These are phyloP conservation scores for Zaprionus ornatus DNA, from an alignment of 1,140 invertebrate genomes.

Conservation along the genomic window DNA sequence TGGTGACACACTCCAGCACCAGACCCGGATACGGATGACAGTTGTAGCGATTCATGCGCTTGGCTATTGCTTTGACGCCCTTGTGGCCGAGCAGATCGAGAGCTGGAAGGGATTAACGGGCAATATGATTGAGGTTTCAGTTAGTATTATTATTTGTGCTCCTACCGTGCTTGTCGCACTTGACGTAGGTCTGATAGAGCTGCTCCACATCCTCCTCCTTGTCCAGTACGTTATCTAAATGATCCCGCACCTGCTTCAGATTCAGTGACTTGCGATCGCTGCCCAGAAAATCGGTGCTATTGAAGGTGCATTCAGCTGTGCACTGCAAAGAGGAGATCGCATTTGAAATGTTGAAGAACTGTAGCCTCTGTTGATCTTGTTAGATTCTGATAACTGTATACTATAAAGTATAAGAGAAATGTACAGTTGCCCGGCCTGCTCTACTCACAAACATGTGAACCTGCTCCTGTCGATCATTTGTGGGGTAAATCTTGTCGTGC, in stretches of 20 bases:
- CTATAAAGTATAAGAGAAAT: no score
- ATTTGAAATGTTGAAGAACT: no score
- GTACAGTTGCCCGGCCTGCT: background rate
- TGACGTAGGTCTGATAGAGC: constrained; percentile 59
- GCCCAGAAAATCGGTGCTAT: constrained; percentile 52
- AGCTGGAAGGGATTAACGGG: constrained; percentile 18
- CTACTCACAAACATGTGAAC: constrained; percentile 62
- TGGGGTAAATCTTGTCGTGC: constrained; percentile 49
- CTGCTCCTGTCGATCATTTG: constrained; percentile 56
- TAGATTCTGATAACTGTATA: background rate
- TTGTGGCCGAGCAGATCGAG: constrained; percentile 33
- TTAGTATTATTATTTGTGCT: background rate
- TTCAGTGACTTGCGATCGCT: constrained; percentile 54
- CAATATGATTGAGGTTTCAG: background rate
- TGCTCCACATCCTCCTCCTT: constrained; percentile 40
- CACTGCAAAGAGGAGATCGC: constrained; percentile 36
- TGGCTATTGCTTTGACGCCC: constrained; percentile 34
- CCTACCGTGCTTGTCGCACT: constrained; percentile 64
- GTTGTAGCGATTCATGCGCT: constrained; percentile 28
- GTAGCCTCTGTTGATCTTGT: background rate
- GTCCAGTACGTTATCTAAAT: constrained; percentile 50
- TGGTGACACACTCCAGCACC: constrained; percentile 63
- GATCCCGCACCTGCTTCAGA: constrained; percentile 30
- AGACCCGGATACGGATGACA: constrained; percentile 64
- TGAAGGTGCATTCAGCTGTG: constrained; percentile 60